Percentiles rank a stretch among this genome's conserved stretches.
These are phyloP conservation scores for Etheostoma perlongum DNA, from an alignment of 2,797 vertebrate genomes.

Conservation along the genomic window DNA sequence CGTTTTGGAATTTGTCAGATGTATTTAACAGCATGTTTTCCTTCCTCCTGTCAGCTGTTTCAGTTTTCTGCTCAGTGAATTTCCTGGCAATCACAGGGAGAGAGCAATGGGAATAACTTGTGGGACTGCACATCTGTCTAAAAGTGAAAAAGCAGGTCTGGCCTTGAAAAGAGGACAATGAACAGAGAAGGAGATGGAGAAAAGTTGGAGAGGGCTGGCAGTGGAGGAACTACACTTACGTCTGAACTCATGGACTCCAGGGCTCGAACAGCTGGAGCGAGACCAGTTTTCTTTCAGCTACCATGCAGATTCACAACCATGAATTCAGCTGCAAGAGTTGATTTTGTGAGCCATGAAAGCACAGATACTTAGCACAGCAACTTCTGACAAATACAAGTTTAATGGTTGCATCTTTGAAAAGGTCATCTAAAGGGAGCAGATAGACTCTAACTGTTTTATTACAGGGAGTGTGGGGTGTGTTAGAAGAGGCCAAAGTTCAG, in stretches of 20 bases:
- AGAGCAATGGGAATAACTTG: slow-evolving; percentile 35
- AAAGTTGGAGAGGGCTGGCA: slow-evolving; percentile 18
- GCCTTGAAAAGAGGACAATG: slow-evolving; percentile 60
- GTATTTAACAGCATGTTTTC: not conserved
- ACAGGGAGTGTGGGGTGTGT: not conserved
- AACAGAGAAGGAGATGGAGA: slow-evolving; percentile 40
- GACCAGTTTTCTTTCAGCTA: slow-evolving; percentile 26
- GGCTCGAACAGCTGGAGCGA: slow-evolving; percentile 57
- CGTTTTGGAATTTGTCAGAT: not conserved
- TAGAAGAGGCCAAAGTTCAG: slow-evolving; percentile 23
- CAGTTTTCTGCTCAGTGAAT: slow-evolving; percentile 23
- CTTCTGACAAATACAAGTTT: slow-evolving; percentile 25
- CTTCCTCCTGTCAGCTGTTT: slow-evolving; percentile 37
- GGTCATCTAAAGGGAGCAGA: slow-evolving; percentile 13
- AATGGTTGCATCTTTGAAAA: slow-evolving; percentile 25
- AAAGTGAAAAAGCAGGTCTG: slow-evolving; percentile 28
- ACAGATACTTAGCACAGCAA: slow-evolving; percentile 1
- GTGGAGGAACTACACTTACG: slow-evolving; percentile 8
- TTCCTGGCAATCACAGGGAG: slow-evolving; percentile 15
- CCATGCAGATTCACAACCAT: not conserved
- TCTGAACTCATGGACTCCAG: slow-evolving; percentile 41
- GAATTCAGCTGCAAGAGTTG: not conserved
- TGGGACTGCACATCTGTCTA: slow-evolving; percentile 62
- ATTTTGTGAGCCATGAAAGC: slow-evolving; percentile 2
- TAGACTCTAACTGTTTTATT: slow-evolving; percentile 13